These are phyloP conservation scores for Pseudolycoriella hygida DNA, from an alignment of 2,888 invertebrate species.

Conservation along the genomic window DNA sequence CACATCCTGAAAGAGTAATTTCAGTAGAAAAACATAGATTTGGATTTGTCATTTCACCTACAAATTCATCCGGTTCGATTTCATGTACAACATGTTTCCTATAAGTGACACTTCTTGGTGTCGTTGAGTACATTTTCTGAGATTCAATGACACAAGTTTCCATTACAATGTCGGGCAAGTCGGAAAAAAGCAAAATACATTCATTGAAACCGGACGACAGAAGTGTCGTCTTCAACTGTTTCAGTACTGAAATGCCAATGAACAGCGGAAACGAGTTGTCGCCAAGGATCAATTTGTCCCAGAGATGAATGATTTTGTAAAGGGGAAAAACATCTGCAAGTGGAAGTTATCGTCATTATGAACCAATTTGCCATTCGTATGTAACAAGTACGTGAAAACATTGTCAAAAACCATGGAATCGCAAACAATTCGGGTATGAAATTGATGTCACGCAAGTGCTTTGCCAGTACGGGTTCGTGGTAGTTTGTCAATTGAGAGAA, in stretches of 20 bases:
- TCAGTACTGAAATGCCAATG: conserved; percentile 83
- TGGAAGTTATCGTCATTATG: no score
- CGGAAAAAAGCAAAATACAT: conserved; percentile 95
- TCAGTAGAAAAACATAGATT: conserved; percentile 1
- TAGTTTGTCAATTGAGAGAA: conserved; percentile 93
- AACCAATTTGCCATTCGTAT: conserved; percentile 7
- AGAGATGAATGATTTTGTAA: conserved; percentile 92
- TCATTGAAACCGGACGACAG: conserved; percentile 92
- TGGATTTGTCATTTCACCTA: conserved; percentile 17
- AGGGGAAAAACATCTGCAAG: conserved; percentile 88
- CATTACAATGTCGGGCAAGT: conserved; percentile 93
- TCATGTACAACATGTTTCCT: conserved; percentile 53
- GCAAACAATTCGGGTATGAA: conserved; percentile 96
- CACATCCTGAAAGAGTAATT: conserved; percentile 42
- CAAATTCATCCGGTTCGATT: conserved; percentile 20
- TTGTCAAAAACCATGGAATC: conserved; percentile 97
- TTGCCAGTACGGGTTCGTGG: conserved; percentile 82
- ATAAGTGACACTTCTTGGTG: conserved; percentile 77
- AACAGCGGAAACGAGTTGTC: conserved; percentile 86
- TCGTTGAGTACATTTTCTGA: conserved; percentile 63
- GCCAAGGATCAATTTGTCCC: conserved; percentile 90
- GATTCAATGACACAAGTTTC: conserved; percentile 83
- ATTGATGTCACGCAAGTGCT: conserved; percentile 79
- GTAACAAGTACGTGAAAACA: conserved; percentile 99
- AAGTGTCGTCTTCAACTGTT: conserved; percentile 68